Conservation (phyloP, 2,888 invertebrate species). For the Liodrosophila aerea region DNA sequence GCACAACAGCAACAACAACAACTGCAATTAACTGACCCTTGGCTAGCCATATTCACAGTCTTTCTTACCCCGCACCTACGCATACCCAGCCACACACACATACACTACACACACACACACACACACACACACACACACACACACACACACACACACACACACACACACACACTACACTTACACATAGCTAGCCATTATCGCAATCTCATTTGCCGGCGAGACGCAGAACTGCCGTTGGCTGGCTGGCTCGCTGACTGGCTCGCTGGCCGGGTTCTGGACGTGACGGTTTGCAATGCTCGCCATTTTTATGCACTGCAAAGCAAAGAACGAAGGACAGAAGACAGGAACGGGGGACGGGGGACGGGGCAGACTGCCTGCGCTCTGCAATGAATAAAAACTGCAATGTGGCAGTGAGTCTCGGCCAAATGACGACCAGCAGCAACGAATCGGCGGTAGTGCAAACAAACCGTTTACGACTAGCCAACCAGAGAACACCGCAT, state of each 20-base stretch:
- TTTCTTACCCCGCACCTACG: constrained; percentile 13
- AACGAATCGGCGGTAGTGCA: constrained; percentile 50
- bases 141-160: constrained; percentile 3
- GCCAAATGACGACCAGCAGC: constrained; percentile 42
- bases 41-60: constrained; percentile 18
- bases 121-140: constrained; percentile 11
- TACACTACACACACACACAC: too few relatives aligned
- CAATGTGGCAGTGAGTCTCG: constrained; percentile 42
- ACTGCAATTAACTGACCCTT: constrained; percentile 31
- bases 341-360: too few relatives aligned
- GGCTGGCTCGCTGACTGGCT: constrained; percentile 38
- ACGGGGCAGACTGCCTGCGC: constrained; percentile 8
- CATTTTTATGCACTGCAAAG: constrained; percentile 45
- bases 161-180: constrained; percentile 8
- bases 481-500: constrained; percentile 60
- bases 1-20: constrained; percentile 1
- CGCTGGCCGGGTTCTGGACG: constrained; percentile 22
- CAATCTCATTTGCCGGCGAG: constrained; percentile 56
- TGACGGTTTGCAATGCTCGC: constrained; percentile 28
- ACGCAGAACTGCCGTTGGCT: constrained; percentile 61
- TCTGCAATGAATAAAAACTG: constrained; percentile 55
- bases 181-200: constrained; percentile 40
- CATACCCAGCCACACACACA: constrained; percentile 10
- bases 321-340: constrained; percentile 17
- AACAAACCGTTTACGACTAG: constrained; percentile 52